Conservation (phyloP, 2,113 vertebrate genomes). For the Eulemur macaco region DNA sequence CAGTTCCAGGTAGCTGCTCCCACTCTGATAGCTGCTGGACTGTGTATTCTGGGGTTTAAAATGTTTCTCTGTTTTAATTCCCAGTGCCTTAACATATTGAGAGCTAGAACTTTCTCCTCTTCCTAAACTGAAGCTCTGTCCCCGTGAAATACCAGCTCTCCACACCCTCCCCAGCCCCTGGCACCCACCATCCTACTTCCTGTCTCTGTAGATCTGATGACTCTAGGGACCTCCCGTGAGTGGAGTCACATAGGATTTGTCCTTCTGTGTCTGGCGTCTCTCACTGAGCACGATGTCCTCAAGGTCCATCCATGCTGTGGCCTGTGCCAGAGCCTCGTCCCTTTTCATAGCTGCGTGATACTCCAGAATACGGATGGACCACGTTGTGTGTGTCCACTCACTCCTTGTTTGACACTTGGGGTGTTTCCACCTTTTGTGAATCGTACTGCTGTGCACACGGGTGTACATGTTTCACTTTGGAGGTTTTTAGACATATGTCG, state of each 20-base stretch:
- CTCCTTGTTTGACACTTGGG: too few species aligned
- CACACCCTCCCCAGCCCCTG: neutral
- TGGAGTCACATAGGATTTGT: neutral
- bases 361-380: neutral
- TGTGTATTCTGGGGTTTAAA: neutral
- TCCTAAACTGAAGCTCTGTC: neutral
- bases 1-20: neutral
- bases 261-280: neutral
- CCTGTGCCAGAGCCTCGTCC: neutral
- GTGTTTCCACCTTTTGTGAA: neutral
- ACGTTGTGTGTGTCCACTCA: too few species aligned
- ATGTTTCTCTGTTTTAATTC: neutral
- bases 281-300: neutral
- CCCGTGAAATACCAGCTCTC: neutral
- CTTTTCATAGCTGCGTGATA: neutral
- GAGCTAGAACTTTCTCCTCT: neutral
- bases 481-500: too few species aligned
- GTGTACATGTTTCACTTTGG: neutral
- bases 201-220: neutral
- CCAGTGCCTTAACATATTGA: neutral
- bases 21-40: neutral
- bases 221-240: neutral
- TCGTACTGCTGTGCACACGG: neutral
- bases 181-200: neutral
- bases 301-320: rapidly evolving